These are phyloP conservation scores for Acleris emargana DNA, from an alignment of 2,888 invertebrate genomes.

Conservation along the genomic window DNA sequence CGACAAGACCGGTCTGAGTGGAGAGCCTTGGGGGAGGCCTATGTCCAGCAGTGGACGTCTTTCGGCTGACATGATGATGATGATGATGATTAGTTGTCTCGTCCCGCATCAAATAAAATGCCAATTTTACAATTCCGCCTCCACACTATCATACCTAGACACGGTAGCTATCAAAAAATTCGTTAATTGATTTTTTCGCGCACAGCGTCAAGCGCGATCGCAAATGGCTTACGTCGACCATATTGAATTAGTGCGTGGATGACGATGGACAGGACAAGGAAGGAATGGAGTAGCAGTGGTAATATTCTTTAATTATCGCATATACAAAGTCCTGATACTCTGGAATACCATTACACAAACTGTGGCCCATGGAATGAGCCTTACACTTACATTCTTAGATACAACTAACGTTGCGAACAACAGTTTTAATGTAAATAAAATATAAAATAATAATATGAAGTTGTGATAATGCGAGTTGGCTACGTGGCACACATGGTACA, in stretches of 20 bases:
- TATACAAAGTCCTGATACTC: constrained; percentile 63
- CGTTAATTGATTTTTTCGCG: constrained; percentile 82
- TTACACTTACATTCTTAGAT: constrained; percentile 53
- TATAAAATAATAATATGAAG: constrained; percentile 29
- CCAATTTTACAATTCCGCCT: constrained; percentile 42
- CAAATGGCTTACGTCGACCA: constrained; percentile 82
- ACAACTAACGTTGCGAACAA: constrained; percentile 26
- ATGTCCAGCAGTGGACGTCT: no score
- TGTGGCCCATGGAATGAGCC: constrained; percentile 64
- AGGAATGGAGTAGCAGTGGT: constrained; percentile 48
- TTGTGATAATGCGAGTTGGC: no score
- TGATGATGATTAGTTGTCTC: no score
- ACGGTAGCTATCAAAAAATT: constrained; percentile 75
- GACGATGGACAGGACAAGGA: constrained; percentile 57
- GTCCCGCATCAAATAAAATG: background rate
- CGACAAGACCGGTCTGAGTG: no score
- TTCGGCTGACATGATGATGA: no score
- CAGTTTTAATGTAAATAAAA: constrained; percentile 44
- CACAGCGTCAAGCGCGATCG: constrained; percentile 79
- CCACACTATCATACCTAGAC: constrained; percentile 52
- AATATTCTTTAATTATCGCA: constrained; percentile 68
- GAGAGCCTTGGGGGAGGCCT: no score
- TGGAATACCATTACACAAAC: constrained; percentile 58
- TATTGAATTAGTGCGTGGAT: constrained; percentile 83
- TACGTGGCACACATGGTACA: no score